These are phyloP conservation scores for Rhaphigaster nebulosa DNA, from an alignment of 2,888 invertebrate genomes.

Conservation along the genomic window DNA sequence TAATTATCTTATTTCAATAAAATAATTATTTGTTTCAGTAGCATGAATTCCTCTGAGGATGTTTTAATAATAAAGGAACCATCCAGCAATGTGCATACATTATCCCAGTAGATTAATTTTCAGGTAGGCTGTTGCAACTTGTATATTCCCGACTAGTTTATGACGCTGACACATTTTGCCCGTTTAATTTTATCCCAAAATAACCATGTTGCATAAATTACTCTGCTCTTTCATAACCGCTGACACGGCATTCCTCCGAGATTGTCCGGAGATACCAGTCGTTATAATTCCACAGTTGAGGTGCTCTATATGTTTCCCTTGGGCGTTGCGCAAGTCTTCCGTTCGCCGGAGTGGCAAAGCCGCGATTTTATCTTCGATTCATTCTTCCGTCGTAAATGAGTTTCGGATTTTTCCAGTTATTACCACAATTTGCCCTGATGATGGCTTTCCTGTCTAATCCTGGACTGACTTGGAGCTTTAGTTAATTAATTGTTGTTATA, in stretches of 20 bases:
- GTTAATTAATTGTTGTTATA: no score
- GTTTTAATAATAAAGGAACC: background rate
- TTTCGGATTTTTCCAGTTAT: background rate
- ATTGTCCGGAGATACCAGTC: background rate
- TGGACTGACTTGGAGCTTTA: background rate
- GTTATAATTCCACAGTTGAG: constrained; percentile 15
- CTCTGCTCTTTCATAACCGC: background rate
- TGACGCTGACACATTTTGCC: background rate
- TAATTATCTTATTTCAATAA: no score
- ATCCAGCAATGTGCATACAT: background rate
- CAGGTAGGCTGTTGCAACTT: background rate
- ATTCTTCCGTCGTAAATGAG: background rate
- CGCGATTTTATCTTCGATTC: background rate
- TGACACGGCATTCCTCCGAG: background rate
- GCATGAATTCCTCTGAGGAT: background rate
- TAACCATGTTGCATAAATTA: background rate
- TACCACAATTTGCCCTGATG: background rate
- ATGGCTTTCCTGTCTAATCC: background rate
- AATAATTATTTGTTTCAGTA: no score
- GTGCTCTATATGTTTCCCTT: constrained; percentile 7
- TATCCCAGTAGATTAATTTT: background rate
- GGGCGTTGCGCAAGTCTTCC: background rate
- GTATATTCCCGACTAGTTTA: background rate
- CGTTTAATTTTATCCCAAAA: background rate
- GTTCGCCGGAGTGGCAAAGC: background rate